Evolutionary conservation across 2,888 invertebrate species (phyloP), one percentile per base, ranked within the genome.

Genomic region (Chymomyza caudatula): DNA sequence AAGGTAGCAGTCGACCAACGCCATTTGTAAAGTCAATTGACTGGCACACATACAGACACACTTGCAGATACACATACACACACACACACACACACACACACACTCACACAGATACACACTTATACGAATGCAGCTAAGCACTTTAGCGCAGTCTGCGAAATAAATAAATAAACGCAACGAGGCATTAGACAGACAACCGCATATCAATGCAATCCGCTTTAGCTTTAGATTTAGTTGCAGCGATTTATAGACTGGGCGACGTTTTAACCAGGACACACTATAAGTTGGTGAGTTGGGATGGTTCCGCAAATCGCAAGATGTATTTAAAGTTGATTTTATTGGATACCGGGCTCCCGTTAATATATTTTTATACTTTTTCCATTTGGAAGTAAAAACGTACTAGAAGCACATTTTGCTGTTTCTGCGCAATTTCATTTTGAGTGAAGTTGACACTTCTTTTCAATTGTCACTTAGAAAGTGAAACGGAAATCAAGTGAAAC

Each of bases 151-250:
- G 20, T 25, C 53, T 17, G 20, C 29, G 53, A 53, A 53, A 53
- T 23, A 53, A 53, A 53, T 53, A 53, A 53, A 53, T 53, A 53
- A 53, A 53, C 53, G 67, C 63, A 67, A 63, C 71, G 63, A 71
- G 63, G 71, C 78, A 74, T 68, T 63, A 71, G 76, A 80, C 73
- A 78, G 76, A 80, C 73, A 78, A 74, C 78, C 67, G 76, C 84
- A 78, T 84, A 81, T 81, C 80, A 84, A 77, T 84, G 82, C 76
- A 84, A 81, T 81, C 82, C 84, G 85, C 85, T 80, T 80, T 80
- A 74, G 67, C 72, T 67, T 59, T 60, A 84, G 76, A 84, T 84
- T 80, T 80, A 80, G 47, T 19, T 17, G 47, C 53, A 25, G 15
- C 22, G 53, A 53, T 51, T 22, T 51, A 51, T 51, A 51, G 51